Evolutionary conservation across 2,797 vertebrate genomes (phyloP).

Genomic region (Hybognathus amarus): DNA sequence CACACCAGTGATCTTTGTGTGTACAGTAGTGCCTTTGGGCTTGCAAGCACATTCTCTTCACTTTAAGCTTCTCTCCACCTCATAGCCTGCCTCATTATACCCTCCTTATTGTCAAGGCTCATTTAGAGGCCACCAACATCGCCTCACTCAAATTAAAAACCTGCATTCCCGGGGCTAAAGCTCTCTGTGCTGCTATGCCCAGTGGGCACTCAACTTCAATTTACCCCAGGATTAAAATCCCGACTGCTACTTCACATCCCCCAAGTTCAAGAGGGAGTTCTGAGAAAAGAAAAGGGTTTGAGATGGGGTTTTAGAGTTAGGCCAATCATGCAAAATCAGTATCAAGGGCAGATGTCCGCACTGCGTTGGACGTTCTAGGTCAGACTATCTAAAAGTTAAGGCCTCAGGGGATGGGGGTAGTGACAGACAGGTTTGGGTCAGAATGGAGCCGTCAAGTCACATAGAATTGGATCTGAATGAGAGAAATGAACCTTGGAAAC

Average conservation of each 20-base stretch:
- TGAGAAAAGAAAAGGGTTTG: conserved; percentile 39
- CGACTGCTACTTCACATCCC: conserved; percentile 58
- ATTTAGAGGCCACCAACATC: conserved; percentile 62
- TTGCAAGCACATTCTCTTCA: conserved; percentile 26
- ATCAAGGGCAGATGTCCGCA: conserved; percentile 54
- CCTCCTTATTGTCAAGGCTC: conserved; percentile 65
- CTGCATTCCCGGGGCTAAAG: conserved; percentile 45
- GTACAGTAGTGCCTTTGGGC: conserved; percentile 37
- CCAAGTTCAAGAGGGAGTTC: conserved; percentile 38
- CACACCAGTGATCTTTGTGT: conserved; percentile 8
- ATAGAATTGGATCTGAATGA: neutral
- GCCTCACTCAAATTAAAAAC: conserved; percentile 64
- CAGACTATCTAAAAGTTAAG: conserved; percentile 2
- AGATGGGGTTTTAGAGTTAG: conserved; percentile 9
- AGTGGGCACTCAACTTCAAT: conserved; percentile 60
- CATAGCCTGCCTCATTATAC: conserved; percentile 66
- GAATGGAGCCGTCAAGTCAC: conserved; percentile 30
- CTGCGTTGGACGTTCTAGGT: conserved; percentile 12
- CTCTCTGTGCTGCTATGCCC: conserved; percentile 43
- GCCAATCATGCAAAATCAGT: conserved; percentile 68
- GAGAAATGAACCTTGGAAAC: neutral
- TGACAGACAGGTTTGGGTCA: conserved; percentile 20
- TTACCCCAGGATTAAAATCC: conserved; percentile 67
- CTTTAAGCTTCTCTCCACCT: conserved; percentile 47
- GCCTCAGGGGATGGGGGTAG: neutral